These are phyloP conservation scores for Raphicerus campestris DNA, from an alignment of 2,113 vertebrate genomes.

Conservation along the genomic window DNA sequence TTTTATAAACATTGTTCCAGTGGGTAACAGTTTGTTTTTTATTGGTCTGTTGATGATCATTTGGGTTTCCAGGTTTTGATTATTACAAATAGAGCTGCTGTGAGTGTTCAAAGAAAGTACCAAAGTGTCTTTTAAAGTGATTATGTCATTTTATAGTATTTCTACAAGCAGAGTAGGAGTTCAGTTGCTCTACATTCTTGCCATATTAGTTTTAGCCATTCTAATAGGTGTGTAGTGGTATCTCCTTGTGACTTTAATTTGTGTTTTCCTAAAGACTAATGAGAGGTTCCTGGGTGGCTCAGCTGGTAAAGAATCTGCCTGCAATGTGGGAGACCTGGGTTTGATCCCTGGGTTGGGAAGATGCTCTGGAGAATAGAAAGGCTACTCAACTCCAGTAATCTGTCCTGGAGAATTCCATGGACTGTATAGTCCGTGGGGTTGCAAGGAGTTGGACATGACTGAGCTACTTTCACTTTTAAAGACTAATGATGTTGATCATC, in stretches of 20 bases:
- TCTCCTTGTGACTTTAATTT: neutral
- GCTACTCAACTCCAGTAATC: neutral
- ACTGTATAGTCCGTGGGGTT: neutral
- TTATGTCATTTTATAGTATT: neutral
- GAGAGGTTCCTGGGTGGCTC: neutral
- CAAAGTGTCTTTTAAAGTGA: neutral
- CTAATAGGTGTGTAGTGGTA: neutral
- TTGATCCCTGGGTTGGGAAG: neutral
- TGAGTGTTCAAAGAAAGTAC: neutral
- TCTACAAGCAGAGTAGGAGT: neutral
- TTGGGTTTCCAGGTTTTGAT: neutral
- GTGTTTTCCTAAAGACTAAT: neutral
- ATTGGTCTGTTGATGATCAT: neutral
- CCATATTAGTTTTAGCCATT: constrained; percentile 1
- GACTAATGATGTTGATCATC: neutral
- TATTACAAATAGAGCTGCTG: neutral
- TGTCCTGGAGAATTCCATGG: neutral
- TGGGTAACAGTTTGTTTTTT: neutral
- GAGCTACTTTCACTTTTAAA: neutral
- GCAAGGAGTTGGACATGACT: neutral
- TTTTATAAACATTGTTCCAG: neutral
- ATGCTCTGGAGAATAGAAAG: neutral
- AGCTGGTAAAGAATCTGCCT: neutral
- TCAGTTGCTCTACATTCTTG: neutral
- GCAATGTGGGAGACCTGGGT: neutral